Percentiles rank a stretch among this genome's conserved stretches.
Evolutionary conservation across 2,888 invertebrate genomes (phyloP).

Genomic region (Merodon equestris): DNA sequence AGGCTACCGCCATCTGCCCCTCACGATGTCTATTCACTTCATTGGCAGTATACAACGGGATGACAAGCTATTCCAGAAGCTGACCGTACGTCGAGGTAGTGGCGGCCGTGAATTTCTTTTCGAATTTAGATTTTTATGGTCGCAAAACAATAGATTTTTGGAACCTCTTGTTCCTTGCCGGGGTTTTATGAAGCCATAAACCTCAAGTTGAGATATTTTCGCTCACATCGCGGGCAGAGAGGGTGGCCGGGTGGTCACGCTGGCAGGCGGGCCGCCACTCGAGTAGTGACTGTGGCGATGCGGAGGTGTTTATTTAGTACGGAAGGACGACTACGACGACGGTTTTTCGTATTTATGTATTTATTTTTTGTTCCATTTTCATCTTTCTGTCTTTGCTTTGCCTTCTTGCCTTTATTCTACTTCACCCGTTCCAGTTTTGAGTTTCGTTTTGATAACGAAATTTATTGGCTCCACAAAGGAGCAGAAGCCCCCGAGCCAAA

Average conservation of each 20-base stretch:
- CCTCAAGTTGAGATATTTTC: conserved; percentile 58
- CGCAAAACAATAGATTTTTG: conserved; percentile 63
- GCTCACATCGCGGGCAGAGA: conserved; percentile 42
- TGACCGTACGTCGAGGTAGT: conserved; percentile 23
- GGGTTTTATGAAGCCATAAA: conserved; percentile 64
- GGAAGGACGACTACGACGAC: conserved; percentile 13
- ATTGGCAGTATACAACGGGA: not conserved
- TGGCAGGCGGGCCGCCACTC: too few species aligned
- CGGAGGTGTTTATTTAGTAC: conserved; percentile 65
- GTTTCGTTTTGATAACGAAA: conserved; percentile 56
- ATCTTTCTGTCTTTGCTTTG: conserved; percentile 2
- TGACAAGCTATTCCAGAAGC: conserved; percentile 35
- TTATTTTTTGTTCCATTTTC: conserved; percentile 36
- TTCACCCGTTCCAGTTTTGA: too few species aligned
- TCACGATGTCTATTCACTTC: not conserved
- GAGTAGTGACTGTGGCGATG: conserved; percentile 30
- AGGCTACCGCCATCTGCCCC: not conserved
- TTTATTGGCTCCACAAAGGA: conserved; percentile 55
- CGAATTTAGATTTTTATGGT: conserved; percentile 60
- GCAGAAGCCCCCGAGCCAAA: conserved; percentile 4
- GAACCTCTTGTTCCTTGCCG: conserved; percentile 56
- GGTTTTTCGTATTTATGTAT: conserved; percentile 39
- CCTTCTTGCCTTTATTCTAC: conserved; percentile 19
- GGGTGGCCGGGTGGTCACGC: too few species aligned
- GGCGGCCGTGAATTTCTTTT: conserved; percentile 41